A percentile compares a stretch with the other conserved stretches of the same genome.
phyloP scores from a whole-genome alignment of 2,888 invertebrate species.

The Caenorhabditis sulstoni region DNA sequence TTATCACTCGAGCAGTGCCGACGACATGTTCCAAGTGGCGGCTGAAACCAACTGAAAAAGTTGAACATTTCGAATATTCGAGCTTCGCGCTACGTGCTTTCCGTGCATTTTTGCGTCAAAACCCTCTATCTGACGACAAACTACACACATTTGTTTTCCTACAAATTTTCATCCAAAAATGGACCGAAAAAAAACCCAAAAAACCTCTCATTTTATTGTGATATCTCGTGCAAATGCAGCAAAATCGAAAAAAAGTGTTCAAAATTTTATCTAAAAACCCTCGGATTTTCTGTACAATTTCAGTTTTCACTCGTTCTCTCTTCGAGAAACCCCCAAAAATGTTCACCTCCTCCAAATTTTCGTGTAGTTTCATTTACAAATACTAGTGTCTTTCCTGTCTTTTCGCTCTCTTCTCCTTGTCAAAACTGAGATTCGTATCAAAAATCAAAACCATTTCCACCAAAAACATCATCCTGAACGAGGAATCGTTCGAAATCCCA shows the following conservation, averaged over 20 bases:
- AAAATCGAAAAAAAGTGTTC: too few species aligned
- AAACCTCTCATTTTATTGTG: constrained; percentile 21
- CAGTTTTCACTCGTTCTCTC: background rate
- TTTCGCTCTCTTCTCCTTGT: background rate
- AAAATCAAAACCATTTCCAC: too few species aligned
- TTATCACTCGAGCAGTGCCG: constrained; percentile 70
- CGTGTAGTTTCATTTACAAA: background rate
- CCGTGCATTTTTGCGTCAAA: too few species aligned
- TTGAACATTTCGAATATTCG: too few species aligned
- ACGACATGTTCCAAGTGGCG: constrained; percentile 66
- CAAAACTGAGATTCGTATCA: too few species aligned
- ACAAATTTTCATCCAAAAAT: too few species aligned
- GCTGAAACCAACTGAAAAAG: constrained; percentile 16
- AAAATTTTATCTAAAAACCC: too few species aligned
- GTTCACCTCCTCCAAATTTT: background rate
- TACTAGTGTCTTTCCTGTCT: constrained; percentile 3
- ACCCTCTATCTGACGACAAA: too few species aligned
- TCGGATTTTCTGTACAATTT: background rate
- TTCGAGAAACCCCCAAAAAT: background rate
- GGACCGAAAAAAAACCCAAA: too few species aligned
- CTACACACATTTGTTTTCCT: too few species aligned
- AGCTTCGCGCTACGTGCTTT: too few species aligned
- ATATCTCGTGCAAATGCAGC: background rate
- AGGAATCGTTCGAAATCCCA: constrained; percentile 4
- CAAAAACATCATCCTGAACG: too few species aligned